Percentiles rank a stretch among this genome's conserved stretches.
These are phyloP conservation scores for Potamilus streckersoni DNA, from an alignment of 1,140 invertebrate genomes.

Conservation along the genomic window DNA sequence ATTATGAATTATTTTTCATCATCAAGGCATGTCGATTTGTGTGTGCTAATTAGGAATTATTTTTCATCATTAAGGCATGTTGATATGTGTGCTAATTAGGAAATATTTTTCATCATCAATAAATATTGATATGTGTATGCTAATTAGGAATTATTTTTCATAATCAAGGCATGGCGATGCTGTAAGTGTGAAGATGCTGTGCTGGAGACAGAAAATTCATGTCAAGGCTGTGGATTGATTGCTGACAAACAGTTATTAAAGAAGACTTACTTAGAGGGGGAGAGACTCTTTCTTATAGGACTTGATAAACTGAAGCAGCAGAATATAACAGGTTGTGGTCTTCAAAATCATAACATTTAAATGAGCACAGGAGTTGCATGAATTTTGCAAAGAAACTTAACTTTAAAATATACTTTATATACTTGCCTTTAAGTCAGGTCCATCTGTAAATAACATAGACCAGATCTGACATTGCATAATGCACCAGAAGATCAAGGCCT, in stretches of 20 bases:
- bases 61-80: background rate
- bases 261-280: background rate
- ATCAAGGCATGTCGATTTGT: constrained; percentile 12
- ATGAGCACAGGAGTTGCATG: background rate
- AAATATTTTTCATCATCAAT: constrained; percentile 1
- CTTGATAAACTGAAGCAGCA: constrained; percentile 7
- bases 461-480: background rate
- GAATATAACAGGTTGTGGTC: constrained; percentile 12
- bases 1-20: background rate
- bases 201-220: background rate
- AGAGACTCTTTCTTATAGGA: constrained; percentile 16
- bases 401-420: too few species aligned
- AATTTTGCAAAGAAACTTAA: too few species aligned
- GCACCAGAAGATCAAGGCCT: background rate
- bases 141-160: background rate
- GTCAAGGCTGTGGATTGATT: background rate
- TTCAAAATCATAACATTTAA: background rate
- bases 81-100: background rate
- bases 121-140: background rate
- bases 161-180: constrained; percentile 12
- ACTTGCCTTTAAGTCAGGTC: too few species aligned
- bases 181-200: constrained; percentile 3
- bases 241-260: background rate
- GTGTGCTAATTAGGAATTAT: background rate
- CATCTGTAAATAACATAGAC: background rate